Evolutionary conservation across 2,797 vertebrate genomes (phyloP).

Genomic region (Enteromius argenteus): DNA sequence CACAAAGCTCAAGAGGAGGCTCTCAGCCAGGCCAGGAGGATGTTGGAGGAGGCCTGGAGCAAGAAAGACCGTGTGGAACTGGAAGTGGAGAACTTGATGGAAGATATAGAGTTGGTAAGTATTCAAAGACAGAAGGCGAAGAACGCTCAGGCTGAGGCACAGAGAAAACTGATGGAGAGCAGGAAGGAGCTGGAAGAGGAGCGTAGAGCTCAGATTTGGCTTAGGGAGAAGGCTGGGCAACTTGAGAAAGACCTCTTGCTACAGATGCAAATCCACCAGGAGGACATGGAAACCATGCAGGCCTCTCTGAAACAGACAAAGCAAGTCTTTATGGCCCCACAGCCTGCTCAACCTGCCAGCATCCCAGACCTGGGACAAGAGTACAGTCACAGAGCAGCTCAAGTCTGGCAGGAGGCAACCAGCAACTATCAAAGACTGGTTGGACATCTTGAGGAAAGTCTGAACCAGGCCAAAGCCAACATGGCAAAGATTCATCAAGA

Average conservation of each 20-base stretch:
- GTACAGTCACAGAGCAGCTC: constrained; percentile 78
- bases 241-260: constrained; percentile 84
- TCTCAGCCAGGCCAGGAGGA: constrained; percentile 77
- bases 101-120: constrained; percentile 80
- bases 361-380: constrained; percentile 82
- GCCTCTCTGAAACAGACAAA: constrained; percentile 57
- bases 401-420: constrained; percentile 86
- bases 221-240: constrained; percentile 79
- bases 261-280: constrained; percentile 79
- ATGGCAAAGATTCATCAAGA: constrained; percentile 79
- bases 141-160: constrained; percentile 74
- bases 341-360: constrained; percentile 60
- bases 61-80: constrained; percentile 82
- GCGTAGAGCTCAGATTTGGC: constrained; percentile 82
- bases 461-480: constrained; percentile 78
- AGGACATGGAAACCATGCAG: constrained; percentile 80
- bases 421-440: constrained; percentile 83
- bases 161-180: constrained; percentile 72
- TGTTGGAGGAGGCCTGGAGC: constrained; percentile 80
- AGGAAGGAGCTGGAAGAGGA: constrained; percentile 86
- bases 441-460: constrained; percentile 79
- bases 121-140: constrained; percentile 79
- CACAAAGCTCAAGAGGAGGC: constrained; percentile 79
- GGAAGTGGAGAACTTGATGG: constrained; percentile 78
- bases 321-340: constrained; percentile 41